Evolutionary conservation across 1,140 invertebrate species (phyloP).

Genomic region (Drosophila erecta): DNA sequence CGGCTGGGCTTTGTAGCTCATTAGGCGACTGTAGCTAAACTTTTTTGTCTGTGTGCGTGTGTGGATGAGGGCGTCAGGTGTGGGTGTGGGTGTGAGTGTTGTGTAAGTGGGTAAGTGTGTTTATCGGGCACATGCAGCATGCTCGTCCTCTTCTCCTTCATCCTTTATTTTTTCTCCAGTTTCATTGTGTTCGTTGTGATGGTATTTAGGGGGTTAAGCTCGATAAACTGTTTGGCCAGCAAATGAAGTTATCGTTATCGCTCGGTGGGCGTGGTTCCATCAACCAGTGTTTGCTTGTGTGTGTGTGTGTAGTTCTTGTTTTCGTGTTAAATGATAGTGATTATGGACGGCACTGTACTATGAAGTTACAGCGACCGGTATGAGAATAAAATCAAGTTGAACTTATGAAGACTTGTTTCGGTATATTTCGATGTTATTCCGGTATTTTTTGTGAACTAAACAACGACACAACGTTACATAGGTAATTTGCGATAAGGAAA

Average conservation of each 20-base stretch:
- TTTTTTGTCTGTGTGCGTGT: constrained; percentile 35
- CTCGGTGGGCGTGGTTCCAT: constrained; percentile 21
- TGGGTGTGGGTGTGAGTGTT: constrained; percentile 9
- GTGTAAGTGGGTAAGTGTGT: constrained; percentile 18
- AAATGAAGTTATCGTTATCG: constrained; percentile 52
- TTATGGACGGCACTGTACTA: constrained; percentile 50
- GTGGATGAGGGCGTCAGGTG: constrained; percentile 10
- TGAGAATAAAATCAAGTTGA: constrained; percentile 26
- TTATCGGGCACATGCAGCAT: constrained; percentile 64
- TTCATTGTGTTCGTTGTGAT: constrained; percentile 6
- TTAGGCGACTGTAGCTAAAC: constrained; percentile 31
- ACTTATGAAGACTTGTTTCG: constrained; percentile 26
- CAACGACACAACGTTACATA: constrained; percentile 80
- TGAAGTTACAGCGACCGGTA: constrained; percentile 14
- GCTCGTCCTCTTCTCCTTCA: constrained; percentile 33
- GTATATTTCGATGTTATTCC: constrained; percentile 23
- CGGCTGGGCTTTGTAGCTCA: constrained; percentile 34
- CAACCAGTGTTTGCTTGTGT: constrained; percentile 3
- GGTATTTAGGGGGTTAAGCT: constrained; percentile 26
- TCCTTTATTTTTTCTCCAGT: constrained; percentile 5
- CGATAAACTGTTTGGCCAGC: constrained; percentile 46
- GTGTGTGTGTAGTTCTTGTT: constrained; percentile 9
- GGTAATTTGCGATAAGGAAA: constrained; percentile 56
- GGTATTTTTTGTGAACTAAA: constrained; percentile 69
- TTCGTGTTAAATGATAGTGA: constrained; percentile 22